phyloP scores from a whole-genome alignment of 2,113 vertebrate species.

The Platycercus adscitus region DNA sequence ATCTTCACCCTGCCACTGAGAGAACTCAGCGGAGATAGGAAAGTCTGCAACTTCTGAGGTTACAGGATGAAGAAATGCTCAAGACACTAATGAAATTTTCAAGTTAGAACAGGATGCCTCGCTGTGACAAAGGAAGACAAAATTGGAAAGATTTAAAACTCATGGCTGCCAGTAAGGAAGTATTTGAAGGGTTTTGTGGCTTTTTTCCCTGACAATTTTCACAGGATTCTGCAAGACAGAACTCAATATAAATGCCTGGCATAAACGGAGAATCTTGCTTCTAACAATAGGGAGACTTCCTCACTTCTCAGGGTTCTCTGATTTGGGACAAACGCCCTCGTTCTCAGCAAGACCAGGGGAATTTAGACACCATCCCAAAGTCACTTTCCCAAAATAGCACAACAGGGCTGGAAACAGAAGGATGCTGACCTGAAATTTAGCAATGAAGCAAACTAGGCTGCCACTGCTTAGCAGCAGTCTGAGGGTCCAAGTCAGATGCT shows the following conservation, averaged over 20 bases:
- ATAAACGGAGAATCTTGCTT: not conserved
- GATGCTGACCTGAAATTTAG: not conserved
- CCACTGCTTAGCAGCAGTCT: not conserved
- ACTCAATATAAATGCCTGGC: not conserved
- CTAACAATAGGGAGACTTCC: not conserved
- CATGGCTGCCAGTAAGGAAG: not conserved
- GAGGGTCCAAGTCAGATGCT: not conserved
- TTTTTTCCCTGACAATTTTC: not conserved
- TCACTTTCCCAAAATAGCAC: not conserved
- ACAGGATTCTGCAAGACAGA: not conserved
- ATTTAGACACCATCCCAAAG: not conserved
- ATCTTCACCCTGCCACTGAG: not conserved
- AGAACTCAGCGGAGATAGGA: not conserved
- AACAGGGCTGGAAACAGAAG: not conserved
- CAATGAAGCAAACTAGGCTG: not conserved
- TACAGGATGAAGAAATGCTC: not conserved
- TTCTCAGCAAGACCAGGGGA: not conserved
- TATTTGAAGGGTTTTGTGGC: not conserved
- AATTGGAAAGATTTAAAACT: constrained; percentile 14
- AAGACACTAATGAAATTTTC: constrained; percentile 21
- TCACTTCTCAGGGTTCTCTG: not conserved
- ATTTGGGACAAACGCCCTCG: rapidly evolving
- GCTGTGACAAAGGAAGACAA: not conserved
- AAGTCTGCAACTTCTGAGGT: not conserved
- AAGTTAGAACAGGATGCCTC: not conserved